phyloP scores from a whole-genome alignment of 2,113 vertebrate genomes.

The Burhinus oedicnemus region DNA sequence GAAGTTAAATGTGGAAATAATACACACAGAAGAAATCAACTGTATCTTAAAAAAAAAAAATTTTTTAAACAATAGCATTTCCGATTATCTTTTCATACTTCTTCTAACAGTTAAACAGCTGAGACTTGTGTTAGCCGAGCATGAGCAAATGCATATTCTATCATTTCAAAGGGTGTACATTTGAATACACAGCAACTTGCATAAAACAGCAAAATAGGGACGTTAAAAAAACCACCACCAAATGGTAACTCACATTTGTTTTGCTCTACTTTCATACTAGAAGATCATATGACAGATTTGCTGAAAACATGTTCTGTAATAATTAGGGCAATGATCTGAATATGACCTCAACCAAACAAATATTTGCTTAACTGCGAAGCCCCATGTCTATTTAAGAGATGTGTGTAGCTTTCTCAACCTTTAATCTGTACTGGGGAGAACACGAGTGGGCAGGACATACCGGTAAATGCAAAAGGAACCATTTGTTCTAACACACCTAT shows the following conservation, averaged over 20 bases:
- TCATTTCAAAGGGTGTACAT: background rate
- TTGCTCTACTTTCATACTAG: background rate
- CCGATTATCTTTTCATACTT: background rate
- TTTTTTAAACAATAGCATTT: background rate
- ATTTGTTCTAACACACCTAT: background rate
- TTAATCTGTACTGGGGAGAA: background rate
- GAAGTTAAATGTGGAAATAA: background rate
- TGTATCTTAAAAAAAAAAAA: background rate
- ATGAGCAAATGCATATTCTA: background rate
- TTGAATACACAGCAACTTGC: background rate
- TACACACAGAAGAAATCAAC: background rate
- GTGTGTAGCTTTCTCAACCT: background rate
- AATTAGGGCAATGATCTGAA: slow-evolving; percentile 22
- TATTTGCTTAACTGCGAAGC: background rate
- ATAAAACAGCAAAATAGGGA: background rate
- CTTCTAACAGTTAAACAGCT: background rate
- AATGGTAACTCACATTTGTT: slow-evolving; percentile 3
- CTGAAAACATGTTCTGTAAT: slow-evolving; percentile 31
- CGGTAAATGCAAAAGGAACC: background rate
- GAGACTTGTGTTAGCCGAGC: background rate
- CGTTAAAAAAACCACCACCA: background rate
- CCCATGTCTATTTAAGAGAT: background rate
- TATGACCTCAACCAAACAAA: background rate
- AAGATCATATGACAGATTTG: background rate
- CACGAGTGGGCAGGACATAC: background rate